phyloP scores from a whole-genome alignment of 2,888 invertebrate species.

The Meiosimyza decipiens region DNA sequence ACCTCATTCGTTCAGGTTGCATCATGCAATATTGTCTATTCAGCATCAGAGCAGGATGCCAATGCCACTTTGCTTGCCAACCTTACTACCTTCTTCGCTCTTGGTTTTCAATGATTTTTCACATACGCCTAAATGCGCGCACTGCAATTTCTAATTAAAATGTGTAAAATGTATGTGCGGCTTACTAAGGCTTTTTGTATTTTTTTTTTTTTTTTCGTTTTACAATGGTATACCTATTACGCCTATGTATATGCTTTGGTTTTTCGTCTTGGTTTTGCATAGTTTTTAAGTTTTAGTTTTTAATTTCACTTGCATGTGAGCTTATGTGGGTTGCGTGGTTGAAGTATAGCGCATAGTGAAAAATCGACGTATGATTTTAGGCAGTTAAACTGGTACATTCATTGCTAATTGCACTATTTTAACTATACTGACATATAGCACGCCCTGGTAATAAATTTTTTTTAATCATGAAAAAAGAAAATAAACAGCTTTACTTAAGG shows the following conservation, averaged over 20 bases:
- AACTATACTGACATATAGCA: too few relatives aligned
- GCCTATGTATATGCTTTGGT: slow-evolving; percentile 37
- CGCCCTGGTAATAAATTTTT: too few relatives aligned
- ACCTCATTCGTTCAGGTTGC: background rate
- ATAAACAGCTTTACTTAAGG: too few relatives aligned
- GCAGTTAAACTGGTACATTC: too few relatives aligned
- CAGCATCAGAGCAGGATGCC: background rate
- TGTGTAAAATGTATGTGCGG: slow-evolving; percentile 28
- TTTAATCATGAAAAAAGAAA: too few relatives aligned
- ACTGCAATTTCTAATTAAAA: slow-evolving; percentile 34
- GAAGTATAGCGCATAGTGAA: background rate
- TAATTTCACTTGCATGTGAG: slow-evolving; percentile 11
- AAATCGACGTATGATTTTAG: too few relatives aligned
- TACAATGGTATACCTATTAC: slow-evolving; percentile 18
- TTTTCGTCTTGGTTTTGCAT: slow-evolving; percentile 6
- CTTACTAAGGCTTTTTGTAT: background rate
- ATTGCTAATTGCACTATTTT: too few relatives aligned
- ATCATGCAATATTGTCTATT: slow-evolving; percentile 2
- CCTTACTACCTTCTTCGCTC: background rate
- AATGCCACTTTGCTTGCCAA: background rate
- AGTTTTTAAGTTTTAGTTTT: slow-evolving; percentile 12
- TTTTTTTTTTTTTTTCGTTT: background rate
- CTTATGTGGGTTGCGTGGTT: background rate
- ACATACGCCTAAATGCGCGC: slow-evolving; percentile 28
- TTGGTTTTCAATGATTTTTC: slow-evolving; percentile 17